Conservation (phyloP, 2,797 vertebrate species). For the Scarus forsteni region DNA sequence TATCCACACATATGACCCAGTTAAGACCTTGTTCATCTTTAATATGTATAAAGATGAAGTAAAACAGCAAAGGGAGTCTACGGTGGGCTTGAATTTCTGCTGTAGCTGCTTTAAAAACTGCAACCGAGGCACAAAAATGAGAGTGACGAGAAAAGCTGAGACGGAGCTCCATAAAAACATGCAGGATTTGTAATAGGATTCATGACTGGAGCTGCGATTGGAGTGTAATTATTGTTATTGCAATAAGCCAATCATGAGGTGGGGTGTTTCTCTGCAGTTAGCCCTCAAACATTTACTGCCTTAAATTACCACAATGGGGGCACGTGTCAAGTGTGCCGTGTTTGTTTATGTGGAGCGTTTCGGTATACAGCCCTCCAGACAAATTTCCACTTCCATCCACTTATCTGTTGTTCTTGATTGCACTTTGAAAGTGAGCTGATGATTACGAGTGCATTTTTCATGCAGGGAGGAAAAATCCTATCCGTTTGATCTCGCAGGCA, state of each 20-base stretch:
- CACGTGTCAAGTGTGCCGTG: constrained; percentile 49
- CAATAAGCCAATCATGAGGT: constrained; percentile 51
- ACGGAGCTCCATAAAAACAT: constrained; percentile 27
- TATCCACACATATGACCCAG: no score
- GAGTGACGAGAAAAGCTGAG: constrained; percentile 12
- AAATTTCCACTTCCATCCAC: constrained; percentile 54
- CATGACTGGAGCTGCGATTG: constrained; percentile 48
- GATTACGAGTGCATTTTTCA: constrained; percentile 54
- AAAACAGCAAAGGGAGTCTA: constrained; percentile 14
- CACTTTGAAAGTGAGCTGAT: constrained; percentile 61
- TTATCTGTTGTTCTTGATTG: constrained; percentile 58
- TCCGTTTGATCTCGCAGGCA: constrained; percentile 76
- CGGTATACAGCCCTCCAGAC: constrained; percentile 30
- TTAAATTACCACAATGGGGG: constrained; percentile 31
- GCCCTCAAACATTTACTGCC: constrained; percentile 37
- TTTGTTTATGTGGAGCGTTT: constrained; percentile 65
- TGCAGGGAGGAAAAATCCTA: constrained; percentile 69
- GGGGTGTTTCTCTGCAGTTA: constrained; percentile 36
- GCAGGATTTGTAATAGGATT: constrained; percentile 60
- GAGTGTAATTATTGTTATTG: constrained; percentile 64
- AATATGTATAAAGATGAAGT: background rate
- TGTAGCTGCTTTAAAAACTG: constrained; percentile 32
- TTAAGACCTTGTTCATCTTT: background rate
- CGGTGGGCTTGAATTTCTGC: background rate
- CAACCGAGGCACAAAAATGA: constrained; percentile 21